These are phyloP conservation scores for Diploscapter pachys DNA, from an alignment of 1,140 invertebrate genomes.

Conservation along the genomic window DNA sequence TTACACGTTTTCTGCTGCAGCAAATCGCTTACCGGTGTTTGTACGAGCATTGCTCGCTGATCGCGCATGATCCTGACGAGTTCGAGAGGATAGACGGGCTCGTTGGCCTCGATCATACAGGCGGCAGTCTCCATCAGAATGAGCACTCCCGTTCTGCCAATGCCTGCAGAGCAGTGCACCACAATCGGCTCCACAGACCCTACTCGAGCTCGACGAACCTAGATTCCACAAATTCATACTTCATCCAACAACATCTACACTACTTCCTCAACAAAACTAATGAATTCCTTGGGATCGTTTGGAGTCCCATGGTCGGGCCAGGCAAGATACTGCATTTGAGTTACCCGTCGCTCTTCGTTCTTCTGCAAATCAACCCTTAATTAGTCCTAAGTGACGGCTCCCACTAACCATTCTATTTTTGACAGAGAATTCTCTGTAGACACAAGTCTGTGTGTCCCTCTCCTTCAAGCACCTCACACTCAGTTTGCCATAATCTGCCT, in stretches of 20 bases:
- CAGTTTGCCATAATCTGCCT: constrained; percentile 69
- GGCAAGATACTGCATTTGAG: constrained; percentile 83
- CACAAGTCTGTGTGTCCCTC: constrained; percentile 74
- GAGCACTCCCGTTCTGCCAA: constrained; percentile 91
- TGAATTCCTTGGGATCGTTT: constrained; percentile 81
- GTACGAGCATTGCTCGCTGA: constrained; percentile 94
- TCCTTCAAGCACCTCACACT: constrained; percentile 77
- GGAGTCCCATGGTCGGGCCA: constrained; percentile 99
- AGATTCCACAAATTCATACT: background rate
- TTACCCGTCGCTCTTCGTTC: constrained; percentile 72
- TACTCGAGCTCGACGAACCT: constrained; percentile 66
- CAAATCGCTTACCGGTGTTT: constrained; percentile 78
- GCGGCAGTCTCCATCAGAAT: constrained; percentile 95
- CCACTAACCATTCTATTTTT: constrained; percentile 71
- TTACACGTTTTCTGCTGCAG: no score
- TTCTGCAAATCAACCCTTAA: constrained; percentile 50
- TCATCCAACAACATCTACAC: background rate
- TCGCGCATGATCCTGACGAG: constrained; percentile 88
- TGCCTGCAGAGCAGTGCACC: constrained; percentile 79
- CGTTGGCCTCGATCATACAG: constrained; percentile 84
- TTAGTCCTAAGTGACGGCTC: constrained; percentile 3
- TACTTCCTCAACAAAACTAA: constrained; percentile 75
- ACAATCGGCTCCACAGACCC: constrained; percentile 76
- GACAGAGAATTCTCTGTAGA: constrained; percentile 82
- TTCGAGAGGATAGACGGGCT: constrained; percentile 92